Conservation (phyloP, 2,797 vertebrate species). For the Sitta carolinensis region DNA sequence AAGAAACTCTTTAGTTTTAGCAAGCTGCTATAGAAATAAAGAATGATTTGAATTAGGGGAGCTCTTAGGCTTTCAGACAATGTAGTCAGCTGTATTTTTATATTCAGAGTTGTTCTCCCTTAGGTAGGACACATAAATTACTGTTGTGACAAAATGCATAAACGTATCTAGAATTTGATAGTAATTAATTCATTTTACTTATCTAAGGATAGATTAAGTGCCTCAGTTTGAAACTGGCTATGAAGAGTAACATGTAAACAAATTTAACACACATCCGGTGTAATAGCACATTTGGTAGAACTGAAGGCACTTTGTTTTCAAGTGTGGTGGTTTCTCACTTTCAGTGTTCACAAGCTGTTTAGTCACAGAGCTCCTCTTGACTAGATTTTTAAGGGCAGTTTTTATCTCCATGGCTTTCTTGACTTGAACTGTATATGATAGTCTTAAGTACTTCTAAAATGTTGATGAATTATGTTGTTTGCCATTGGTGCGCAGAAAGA, state of each 20-base stretch:
- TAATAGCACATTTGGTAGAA: not conserved
- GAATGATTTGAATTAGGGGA: not conserved
- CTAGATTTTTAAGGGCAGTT: not conserved
- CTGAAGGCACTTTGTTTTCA: not conserved
- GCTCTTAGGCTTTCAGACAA: slow-evolving; percentile 19
- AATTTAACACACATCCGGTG: not conserved
- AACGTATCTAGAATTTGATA: slow-evolving; percentile 27
- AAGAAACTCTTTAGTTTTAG: not conserved
- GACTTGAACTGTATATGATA: not conserved
- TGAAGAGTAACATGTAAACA: slow-evolving; percentile 46
- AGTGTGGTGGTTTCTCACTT: slow-evolving; percentile 24
- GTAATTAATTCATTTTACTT: slow-evolving; percentile 45
- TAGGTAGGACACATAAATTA: slow-evolving; percentile 33
- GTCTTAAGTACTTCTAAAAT: not conserved
- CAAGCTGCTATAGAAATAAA: not conserved
- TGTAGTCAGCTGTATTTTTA: slow-evolving; percentile 10
- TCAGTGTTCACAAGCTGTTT: not conserved
- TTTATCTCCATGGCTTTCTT: not conserved
- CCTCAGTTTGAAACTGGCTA: slow-evolving; percentile 3
- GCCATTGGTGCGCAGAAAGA: not conserved
- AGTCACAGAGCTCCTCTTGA: not conserved
- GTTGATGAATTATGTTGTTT: not conserved
- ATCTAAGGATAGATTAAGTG: slow-evolving; percentile 6
- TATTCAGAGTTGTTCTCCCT: not conserved
- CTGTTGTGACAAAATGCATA: slow-evolving; percentile 55